Percentiles rank a stretch among this genome's conserved stretches.
Evolutionary conservation across 1,140 invertebrate species (phyloP).

Genomic region (Oedothorax gibbosus): DNA sequence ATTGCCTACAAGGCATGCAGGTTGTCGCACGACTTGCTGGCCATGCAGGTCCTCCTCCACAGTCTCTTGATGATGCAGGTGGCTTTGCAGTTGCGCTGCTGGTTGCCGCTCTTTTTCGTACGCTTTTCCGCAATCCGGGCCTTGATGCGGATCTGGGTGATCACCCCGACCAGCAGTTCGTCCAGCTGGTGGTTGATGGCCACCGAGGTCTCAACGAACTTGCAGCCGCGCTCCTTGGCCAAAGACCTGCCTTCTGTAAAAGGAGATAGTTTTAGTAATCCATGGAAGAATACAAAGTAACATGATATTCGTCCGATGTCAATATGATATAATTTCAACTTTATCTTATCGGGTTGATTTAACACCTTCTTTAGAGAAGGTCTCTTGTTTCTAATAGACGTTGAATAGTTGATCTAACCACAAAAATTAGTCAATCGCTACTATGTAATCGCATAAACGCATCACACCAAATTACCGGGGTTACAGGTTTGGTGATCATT

Average conservation of each 20-base stretch:
- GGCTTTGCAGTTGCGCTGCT: constrained; percentile 58
- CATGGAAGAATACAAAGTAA: too few species aligned
- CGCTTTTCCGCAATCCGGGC: constrained; percentile 59
- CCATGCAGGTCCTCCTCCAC: constrained; percentile 63
- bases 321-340: too few species aligned
- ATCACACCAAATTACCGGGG: too few species aligned
- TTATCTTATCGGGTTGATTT: too few species aligned
- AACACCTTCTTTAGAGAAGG: too few species aligned
- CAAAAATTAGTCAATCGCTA: too few species aligned
- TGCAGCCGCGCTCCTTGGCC: constrained; percentile 79
- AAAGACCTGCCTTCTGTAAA: constrained; percentile 76
- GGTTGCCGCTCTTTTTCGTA: constrained; percentile 29
- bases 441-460: too few species aligned
- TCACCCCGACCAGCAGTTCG: constrained; percentile 81
- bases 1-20: constrained; percentile 66
- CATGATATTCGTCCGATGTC: too few species aligned
- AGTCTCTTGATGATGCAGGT: constrained; percentile 66
- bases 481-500: too few species aligned
- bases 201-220: constrained; percentile 86
- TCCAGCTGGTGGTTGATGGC: constrained; percentile 85
- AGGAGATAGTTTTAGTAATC: not conserved
- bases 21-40: constrained; percentile 68
- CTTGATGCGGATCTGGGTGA: constrained; percentile 72
- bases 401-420: too few species aligned
- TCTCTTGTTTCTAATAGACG: too few species aligned